Evolutionary conservation across 1,140 invertebrate species (phyloP), one percentile per base, ranked within the genome.

Genomic region (Chelonus insularis): DNA sequence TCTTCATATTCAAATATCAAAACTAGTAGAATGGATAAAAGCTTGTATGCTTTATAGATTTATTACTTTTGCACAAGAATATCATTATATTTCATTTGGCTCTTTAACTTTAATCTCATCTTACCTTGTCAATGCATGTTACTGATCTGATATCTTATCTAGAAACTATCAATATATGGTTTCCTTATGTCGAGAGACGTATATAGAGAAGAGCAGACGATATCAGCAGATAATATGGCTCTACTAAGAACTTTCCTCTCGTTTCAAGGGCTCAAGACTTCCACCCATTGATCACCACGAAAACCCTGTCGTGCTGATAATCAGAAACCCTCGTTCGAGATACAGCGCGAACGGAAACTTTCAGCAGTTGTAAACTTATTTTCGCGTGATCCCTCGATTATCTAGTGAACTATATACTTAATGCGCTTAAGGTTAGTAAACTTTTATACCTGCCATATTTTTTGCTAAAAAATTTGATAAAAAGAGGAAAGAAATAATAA

Each of bases 241-340:
- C 12, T 34, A 2, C 7, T 12, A 25, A 12, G 12, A 23, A 18
- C 16, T 25, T 18, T 25, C 7, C 21, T 18, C 12, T 51, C 16
- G 25, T 14, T n/a, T 51, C 6, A 4, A 32, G 14, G 16, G 11
- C 25, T 29, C 25, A 29, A 29, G 11, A 34, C 12, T 34, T 23
- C 5, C 16, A 51, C n/a, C 48, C 29, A 51, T 51, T 51, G 48
- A 51, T 51, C 48, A 51, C 36, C 23, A 43, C 21, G 47, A 59
- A 60, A 47, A 60, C 58, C 58, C 58, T 60, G 58, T 60, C 58
- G 58, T 60, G 58, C 58, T 60, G 58, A 60, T 60, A 60, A 60
- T 60, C 48, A 21, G 23, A 29, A 37, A 51, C 45, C 18, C 37
- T 34, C 16, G 29, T 14, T 6, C 20, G 11, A 48, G 57, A 51